A percentile compares a stretch with the other conserved stretches of the same genome.
phyloP scores from a whole-genome alignment of 2,888 invertebrate species.

The Ernsta delagoae region DNA sequence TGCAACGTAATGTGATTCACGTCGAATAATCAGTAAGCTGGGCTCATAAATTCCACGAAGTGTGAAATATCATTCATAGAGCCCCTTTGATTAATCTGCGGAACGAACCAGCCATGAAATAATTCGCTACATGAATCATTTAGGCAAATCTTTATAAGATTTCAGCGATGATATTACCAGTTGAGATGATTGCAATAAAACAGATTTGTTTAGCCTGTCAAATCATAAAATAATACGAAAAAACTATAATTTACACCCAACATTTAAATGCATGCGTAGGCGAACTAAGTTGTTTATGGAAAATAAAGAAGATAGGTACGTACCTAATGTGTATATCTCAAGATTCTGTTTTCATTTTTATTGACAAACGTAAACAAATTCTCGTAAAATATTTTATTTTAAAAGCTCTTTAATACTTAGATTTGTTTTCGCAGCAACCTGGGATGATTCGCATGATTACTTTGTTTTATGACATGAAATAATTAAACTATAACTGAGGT shows the following conservation, averaged over 20 bases:
- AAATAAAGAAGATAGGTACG: not conserved
- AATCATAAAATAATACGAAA: conserved; percentile 26
- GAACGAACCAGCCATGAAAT: conserved; percentile 48
- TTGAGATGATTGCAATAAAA: conserved; percentile 31
- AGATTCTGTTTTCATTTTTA: conserved; percentile 1
- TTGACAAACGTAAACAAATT: conserved; percentile 1
- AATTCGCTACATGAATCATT: conserved; percentile 48
- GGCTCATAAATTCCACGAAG: conserved; percentile 44
- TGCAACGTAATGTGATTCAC: conserved; percentile 44
- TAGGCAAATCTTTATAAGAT: conserved; percentile 42
- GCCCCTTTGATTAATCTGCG: conserved; percentile 48
- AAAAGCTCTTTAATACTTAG: not conserved
- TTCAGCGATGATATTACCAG: conserved; percentile 36
- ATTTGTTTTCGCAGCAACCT: no score
- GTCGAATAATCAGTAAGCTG: conserved; percentile 39
- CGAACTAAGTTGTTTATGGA: not conserved
- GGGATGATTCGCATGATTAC: no score
- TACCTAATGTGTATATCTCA: no score
- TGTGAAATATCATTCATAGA: conserved; percentile 48
- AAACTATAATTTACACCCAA: conserved; percentile 12
- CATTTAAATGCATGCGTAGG: conserved; percentile 16
- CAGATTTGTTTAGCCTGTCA: conserved; percentile 19
- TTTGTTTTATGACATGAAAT: no score
- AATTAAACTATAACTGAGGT: no score
- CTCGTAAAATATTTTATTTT: not conserved